These are phyloP conservation scores for Psettodes erumei DNA, from an alignment of 2,113 vertebrate species.

Conservation along the genomic window DNA sequence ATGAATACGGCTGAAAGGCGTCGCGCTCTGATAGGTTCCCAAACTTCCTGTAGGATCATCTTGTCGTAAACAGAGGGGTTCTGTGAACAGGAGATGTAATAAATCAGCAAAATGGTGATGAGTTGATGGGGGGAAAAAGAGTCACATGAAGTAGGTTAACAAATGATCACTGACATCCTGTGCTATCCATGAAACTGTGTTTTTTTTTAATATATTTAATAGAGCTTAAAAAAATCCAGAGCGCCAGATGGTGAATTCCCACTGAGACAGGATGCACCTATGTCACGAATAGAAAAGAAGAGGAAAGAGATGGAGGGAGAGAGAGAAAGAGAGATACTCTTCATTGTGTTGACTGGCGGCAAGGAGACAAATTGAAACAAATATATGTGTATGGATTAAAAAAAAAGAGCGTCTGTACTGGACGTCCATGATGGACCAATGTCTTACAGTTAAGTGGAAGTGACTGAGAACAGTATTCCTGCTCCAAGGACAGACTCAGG, in stretches of 20 bases:
- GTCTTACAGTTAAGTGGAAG: no score
- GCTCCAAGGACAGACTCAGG: neutral
- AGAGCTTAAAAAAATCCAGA: conserved; percentile 22
- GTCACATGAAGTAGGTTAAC: conserved; percentile 14
- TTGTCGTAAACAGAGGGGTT: neutral
- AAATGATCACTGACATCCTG: conserved; percentile 17
- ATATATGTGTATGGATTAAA: no score
- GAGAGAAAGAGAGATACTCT: neutral
- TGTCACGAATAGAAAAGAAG: conserved; percentile 28
- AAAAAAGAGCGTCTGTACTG: no score
- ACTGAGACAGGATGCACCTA: conserved; percentile 34
- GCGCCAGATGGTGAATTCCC: conserved; percentile 58
- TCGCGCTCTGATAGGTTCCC: neutral
- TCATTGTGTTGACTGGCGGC: no score
- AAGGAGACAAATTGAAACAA: no score
- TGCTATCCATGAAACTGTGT: neutral
- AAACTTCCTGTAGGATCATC: conserved; percentile 4
- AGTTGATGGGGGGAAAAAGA: conserved; percentile 1
- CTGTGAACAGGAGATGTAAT: neutral
- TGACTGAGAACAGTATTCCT: neutral
- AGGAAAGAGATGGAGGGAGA: neutral
- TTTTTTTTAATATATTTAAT: conserved; percentile 22
- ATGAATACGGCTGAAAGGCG: neutral
- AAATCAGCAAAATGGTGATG: neutral
- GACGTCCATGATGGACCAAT: no score